Evolutionary conservation across 2,888 invertebrate genomes (phyloP).

Genomic region (Germaria angustata): DNA sequence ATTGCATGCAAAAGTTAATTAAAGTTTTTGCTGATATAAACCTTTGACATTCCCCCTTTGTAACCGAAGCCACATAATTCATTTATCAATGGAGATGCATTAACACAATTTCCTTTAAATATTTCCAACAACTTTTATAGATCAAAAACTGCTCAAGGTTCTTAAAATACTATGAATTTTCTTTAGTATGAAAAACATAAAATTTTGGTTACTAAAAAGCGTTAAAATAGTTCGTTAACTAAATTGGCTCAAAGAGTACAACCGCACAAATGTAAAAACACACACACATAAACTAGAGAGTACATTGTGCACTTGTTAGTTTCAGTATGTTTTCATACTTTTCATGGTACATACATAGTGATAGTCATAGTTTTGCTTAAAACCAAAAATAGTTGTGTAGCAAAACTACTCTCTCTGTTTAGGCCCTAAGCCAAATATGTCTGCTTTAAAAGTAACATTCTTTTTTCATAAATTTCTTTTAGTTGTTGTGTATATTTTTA

Average conservation of each 20-base stretch:
- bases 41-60: background rate
- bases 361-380: slow-evolving; percentile 15
- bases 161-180: background rate
- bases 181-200: background rate
- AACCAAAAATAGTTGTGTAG: slow-evolving; percentile 55
- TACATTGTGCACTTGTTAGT: slow-evolving; percentile 9
- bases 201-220: slow-evolving; percentile 6
- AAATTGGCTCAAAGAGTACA: slow-evolving; percentile 23
- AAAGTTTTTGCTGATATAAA: no score
- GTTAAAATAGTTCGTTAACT: slow-evolving; percentile 37
- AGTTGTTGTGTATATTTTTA: slow-evolving; percentile 19
- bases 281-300: background rate
- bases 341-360: background rate
- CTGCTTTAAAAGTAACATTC: slow-evolving; percentile 67
- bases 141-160: slow-evolving; percentile 9
- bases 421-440: slow-evolving; percentile 66
- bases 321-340: background rate
- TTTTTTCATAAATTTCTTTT: slow-evolving; percentile 45
- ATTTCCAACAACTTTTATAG: background rate
- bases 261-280: background rate
- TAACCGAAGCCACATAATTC: background rate
- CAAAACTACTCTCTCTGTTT: slow-evolving; percentile 55
- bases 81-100: background rate
- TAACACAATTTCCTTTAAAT: background rate
- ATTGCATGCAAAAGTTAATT: no score